These are phyloP conservation scores for Eurytoma californica DNA, from an alignment of 2,888 invertebrate genomes.

Conservation along the genomic window DNA sequence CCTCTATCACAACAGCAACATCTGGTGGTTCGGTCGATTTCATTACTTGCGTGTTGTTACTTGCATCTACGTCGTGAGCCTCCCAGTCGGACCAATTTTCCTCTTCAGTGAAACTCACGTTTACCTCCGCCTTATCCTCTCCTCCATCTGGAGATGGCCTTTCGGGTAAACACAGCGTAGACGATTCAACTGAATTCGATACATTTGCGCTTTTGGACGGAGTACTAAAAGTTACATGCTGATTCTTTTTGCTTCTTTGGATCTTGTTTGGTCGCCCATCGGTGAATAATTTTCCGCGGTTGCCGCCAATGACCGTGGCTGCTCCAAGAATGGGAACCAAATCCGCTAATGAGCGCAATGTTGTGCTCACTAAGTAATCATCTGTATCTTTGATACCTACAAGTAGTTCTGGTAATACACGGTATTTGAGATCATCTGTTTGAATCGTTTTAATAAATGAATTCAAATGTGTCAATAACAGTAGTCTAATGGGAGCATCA, in stretches of 20 bases:
- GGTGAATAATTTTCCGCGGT: constrained; percentile 86
- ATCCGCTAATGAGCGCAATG: constrained; percentile 88
- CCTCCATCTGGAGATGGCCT: constrained; percentile 90
- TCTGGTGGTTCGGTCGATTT: not conserved
- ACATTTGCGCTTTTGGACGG: constrained; percentile 36
- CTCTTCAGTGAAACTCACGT: constrained; percentile 76
- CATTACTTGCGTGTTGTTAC: not conserved
- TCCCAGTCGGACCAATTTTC: constrained; percentile 93
- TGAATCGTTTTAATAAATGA: constrained; percentile 86
- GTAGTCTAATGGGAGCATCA: constrained; percentile 88
- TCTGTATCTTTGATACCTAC: constrained; percentile 92
- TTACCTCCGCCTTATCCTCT: constrained; percentile 79
- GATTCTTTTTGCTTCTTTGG: constrained; percentile 62
- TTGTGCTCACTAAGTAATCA: constrained; percentile 88
- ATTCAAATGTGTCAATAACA: constrained; percentile 87
- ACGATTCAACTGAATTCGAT: not conserved
- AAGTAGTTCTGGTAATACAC: constrained; percentile 90
- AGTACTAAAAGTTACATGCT: constrained; percentile 38
- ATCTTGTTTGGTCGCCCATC: constrained; percentile 86
- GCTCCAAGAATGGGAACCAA: constrained; percentile 91
- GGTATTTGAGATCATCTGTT: constrained; percentile 84
- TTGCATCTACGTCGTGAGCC: constrained; percentile 73
- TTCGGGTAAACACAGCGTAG: constrained; percentile 78
- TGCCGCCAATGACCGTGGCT: constrained; percentile 88
- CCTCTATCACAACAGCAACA: constrained; percentile 14